Base-by-base conservation (phyloP, 2,888 invertebrate species). In the Microplitis deprimator region DNA sequence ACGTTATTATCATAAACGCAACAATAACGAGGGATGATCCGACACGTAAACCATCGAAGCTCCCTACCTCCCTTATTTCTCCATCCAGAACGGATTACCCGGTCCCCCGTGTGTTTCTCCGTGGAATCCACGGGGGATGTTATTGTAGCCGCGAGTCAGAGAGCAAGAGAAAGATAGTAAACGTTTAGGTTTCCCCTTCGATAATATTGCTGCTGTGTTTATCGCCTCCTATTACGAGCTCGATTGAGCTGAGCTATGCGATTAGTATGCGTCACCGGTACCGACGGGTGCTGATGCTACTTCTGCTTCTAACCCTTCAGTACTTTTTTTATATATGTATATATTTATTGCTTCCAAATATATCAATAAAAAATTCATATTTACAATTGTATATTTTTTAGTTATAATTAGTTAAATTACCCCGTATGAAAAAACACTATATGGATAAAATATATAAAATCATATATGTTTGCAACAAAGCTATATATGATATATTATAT, bases 21-120 rank as follows among this genome's bases (percentile, higher is more conserved):
- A 89, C 89, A 89, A 89, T 89, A 89, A 89, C 89, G 88, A 89
- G 88, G 89, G 89, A 89, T 89, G 86, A 89, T 89, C 89, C 88
- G 87, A 81, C 87, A 85, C 89, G 89, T 88, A 89, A 89, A 89
- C 89, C 86, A 86, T 85, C 85, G 84, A 84, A 84, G 82, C 83
- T 82, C 83, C 82, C 78, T 80, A 82, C 75, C 64, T 64, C 76
- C 80, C 68, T 76, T 75, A 78, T 65, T 61, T 50, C 70, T 76
- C 71, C 68, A 65, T 68, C 68, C 61, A 62, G 84, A 82, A 85
- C 85, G 88, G 88, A 88, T 89, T 88, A 88, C 82, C 84, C 81
- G 71, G 79, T 73, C 67, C 73, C 76, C 79, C 79, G 71, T 72
- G 75, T 73, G 75, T 77, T 78, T 80, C 79, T 79, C 81, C 79